Evolutionary conservation across 2,888 invertebrate genomes (phyloP), one percentile per base, ranked within the genome.

Genomic region (Xestoiulus laeticollis): DNA sequence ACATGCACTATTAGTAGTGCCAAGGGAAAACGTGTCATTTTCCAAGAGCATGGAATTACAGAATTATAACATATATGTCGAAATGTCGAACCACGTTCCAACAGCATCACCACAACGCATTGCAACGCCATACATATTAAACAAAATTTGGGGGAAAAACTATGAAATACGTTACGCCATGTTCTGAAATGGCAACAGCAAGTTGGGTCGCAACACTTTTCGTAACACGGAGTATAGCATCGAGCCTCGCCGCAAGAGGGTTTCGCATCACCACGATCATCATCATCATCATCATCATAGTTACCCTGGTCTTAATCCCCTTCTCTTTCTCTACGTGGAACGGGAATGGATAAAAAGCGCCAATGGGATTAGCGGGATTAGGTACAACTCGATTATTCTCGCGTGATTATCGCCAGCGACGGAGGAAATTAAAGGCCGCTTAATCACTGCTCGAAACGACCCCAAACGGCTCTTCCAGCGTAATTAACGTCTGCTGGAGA

Each of bases 361-460:
- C 26, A 83, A 83, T 83, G 83, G n/a, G 83, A 83, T 83, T 83
- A 83, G 3, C 83, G n/a, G 38, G 83, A 26, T 83, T 83, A 83
- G 83, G 30, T 19, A 1, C 33, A 38, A 83, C 83, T 83, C 83
- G 83, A 83, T 83, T 30, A 83, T 83, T 83, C n/a, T 83, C 85
- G 85, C 8, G 85, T 22, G 85, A 85, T 85, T 85, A 85, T 85
- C 48, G 32, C 26, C 38, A 38, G 38, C 14, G 85, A n/a, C 43
- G 48, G 85, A 85, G 44, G 85, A 84, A 84, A 84, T 84, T 84
- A 84, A 84, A 38, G 19, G 84, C 19, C 84, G 30, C 32, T 83
- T 48, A 48, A 48, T 48, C 59, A n/a, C n/a, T 22, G 59, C 59
- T 59, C 59, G 59, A n/a, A 59, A 59, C 59, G 59, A 59, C 59